These are phyloP conservation scores for Mionectes olivaceus DNA, from an alignment of 2,797 vertebrate genomes.

Conservation along the genomic window DNA sequence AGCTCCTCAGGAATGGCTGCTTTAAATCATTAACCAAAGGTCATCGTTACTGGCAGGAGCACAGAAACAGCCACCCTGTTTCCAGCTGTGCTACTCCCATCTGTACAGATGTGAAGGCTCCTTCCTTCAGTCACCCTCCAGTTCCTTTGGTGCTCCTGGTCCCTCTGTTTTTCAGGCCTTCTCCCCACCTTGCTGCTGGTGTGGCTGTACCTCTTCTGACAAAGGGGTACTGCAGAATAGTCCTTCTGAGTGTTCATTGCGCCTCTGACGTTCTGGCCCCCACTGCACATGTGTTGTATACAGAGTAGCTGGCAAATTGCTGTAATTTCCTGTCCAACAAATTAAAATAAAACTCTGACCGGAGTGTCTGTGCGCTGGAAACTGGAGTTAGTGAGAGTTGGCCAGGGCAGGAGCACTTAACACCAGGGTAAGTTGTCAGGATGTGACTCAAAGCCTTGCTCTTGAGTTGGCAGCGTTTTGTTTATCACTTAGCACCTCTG, in stretches of 20 bases:
- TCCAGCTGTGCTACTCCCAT: not conserved
- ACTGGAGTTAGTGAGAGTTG: not conserved
- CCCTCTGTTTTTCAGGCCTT: not conserved
- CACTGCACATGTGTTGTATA: rapidly evolving
- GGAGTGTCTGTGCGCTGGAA: not conserved
- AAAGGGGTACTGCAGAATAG: not conserved
- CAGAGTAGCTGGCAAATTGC: not conserved
- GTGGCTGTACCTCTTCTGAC: not conserved
- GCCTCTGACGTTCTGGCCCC: not conserved
- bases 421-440: not conserved
- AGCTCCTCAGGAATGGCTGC: not conserved
- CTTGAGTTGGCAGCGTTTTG: not conserved
- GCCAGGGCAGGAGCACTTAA: not conserved
- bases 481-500: not conserved
- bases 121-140: not conserved
- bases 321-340: not conserved
- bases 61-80: not conserved
- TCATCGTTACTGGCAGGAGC: not conserved
- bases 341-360: not conserved
- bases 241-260: not conserved
- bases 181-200: not conserved
- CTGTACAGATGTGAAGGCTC: not conserved
- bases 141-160: not conserved
- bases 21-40: not conserved
- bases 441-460: not conserved